These are phyloP conservation scores for Drosophila yakuba DNA, from an alignment of 1,140 invertebrate genomes.

Conservation along the genomic window DNA sequence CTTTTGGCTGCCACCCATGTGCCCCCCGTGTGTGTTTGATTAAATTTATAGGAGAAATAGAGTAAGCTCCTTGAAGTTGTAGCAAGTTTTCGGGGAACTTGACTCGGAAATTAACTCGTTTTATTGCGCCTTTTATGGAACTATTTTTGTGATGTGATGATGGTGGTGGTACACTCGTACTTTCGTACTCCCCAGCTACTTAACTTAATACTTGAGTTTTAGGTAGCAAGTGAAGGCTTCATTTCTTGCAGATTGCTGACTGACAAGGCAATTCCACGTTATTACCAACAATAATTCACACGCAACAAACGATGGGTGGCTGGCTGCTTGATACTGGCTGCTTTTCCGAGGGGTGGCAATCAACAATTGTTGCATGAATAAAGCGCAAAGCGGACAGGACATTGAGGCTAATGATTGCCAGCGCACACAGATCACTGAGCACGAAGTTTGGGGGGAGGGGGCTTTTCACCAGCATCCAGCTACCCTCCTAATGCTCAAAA, in stretches of 20 bases:
- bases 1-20: conserved; percentile 1
- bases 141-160: conserved; percentile 3
- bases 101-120: conserved; percentile 77
- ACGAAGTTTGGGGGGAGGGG: background rate
- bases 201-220: background rate
- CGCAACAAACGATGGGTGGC: conserved; percentile 46
- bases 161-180: background rate
- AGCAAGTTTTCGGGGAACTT: conserved; percentile 19
- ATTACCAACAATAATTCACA: conserved; percentile 75
- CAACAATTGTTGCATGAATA: conserved; percentile 81
- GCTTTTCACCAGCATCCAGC: background rate
- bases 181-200: background rate
- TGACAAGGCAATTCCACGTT: conserved; percentile 69
- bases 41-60: conserved; percentile 57
- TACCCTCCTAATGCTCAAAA: conserved; percentile 53
- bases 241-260: conserved; percentile 64
- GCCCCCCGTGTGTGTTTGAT: conserved; percentile 50
- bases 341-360: conserved; percentile 40
- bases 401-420: conserved; percentile 74
- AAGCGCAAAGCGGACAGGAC: conserved; percentile 39
- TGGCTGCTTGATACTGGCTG: background rate
- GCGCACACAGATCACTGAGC: conserved; percentile 74
- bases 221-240: conserved; percentile 26
- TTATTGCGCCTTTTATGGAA: conserved; percentile 61
- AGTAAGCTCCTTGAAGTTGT: conserved; percentile 1